phyloP scores from a whole-genome alignment of 1,140 invertebrate genomes.

The Heliconius congener region DNA sequence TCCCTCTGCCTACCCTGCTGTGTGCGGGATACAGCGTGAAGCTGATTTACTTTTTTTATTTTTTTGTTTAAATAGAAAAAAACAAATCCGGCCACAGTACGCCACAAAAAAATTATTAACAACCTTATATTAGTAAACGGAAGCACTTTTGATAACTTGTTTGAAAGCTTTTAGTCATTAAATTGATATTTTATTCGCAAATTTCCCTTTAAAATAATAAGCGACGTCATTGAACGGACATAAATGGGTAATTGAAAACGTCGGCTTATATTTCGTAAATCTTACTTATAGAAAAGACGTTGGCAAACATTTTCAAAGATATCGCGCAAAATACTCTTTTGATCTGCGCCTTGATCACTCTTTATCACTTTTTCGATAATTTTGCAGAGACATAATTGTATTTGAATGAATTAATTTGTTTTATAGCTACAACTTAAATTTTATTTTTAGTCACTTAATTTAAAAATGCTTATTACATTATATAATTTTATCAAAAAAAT shows the following conservation, averaged over 20 bases:
- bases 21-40: too few relatives aligned
- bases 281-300: slow-evolving; percentile 40
- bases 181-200: slow-evolving; percentile 2
- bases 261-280: slow-evolving; percentile 33
- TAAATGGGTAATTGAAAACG: slow-evolving; percentile 39
- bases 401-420: not conserved
- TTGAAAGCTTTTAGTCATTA: slow-evolving; percentile 8
- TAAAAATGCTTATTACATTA: too few relatives aligned
- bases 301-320: slow-evolving; percentile 29
- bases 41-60: too few relatives aligned
- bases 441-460: too few relatives aligned
- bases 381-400: not conserved
- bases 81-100: not conserved
- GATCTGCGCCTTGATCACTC: slow-evolving; percentile 22
- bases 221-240: not conserved
- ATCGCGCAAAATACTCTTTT: slow-evolving; percentile 29
- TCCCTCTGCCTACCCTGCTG: too few relatives aligned
- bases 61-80: not conserved
- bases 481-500: too few relatives aligned
- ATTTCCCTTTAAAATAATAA: slow-evolving; percentile 7
- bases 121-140: not conserved
- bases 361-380: slow-evolving; percentile 6
- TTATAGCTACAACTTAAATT: not conserved
- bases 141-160: not conserved
- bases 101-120: not conserved